phyloP scores from a whole-genome alignment of 2,113 vertebrate species.

The Psittacus erithacus region DNA sequence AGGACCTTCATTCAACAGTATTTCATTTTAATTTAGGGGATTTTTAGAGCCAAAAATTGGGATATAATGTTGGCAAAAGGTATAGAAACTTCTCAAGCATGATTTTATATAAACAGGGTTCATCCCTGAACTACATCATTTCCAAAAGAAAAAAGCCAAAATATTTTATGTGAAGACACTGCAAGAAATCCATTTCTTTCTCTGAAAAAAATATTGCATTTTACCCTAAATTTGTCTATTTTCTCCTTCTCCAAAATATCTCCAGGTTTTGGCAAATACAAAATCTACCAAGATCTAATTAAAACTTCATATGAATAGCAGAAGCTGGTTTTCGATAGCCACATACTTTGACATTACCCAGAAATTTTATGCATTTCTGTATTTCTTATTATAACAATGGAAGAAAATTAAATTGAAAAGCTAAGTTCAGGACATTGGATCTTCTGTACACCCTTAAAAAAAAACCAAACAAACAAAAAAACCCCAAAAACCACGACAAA shows the following conservation, averaged over 20 bases:
- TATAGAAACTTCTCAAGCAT: background rate
- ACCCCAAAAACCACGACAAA: too few species aligned
- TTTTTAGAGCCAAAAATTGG: background rate
- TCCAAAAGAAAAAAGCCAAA: background rate
- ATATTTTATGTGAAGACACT: background rate
- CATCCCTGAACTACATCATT: background rate
- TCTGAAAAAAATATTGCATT: background rate
- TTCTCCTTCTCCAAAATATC: background rate
- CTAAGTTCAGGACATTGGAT: background rate
- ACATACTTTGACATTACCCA: background rate
- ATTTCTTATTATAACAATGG: background rate
- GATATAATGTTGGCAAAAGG: background rate
- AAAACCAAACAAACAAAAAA: background rate
- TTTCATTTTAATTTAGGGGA: background rate
- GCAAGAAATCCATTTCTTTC: background rate
- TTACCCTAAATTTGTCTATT: background rate
- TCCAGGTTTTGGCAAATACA: background rate
- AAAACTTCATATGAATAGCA: background rate
- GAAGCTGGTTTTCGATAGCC: background rate
- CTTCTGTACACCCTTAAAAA: background rate
- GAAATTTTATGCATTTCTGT: background rate
- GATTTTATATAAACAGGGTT: background rate
- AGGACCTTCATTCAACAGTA: background rate
- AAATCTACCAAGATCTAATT: background rate
- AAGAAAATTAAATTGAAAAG: background rate